Base-by-base conservation (phyloP, 1,140 invertebrate genomes). In the Nilaparvata lugens region DNA sequence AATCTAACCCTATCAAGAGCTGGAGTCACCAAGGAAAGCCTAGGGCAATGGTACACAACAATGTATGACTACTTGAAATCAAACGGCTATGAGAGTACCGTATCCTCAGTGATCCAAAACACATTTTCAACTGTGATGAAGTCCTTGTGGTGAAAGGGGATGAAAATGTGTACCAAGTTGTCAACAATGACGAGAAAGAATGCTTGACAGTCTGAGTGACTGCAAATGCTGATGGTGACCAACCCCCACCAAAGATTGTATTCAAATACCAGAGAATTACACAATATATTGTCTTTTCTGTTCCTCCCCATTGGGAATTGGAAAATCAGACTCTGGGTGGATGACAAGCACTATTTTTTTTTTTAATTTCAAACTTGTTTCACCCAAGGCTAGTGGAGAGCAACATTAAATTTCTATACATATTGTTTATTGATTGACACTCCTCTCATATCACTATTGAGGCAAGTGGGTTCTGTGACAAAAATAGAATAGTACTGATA, bases 341-440 rank as follows among this genome's bases (percentile, higher is more conserved):
- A 28, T 28, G 28, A 28, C 28, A 9, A 28, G 28, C 9, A 55
- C 64, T 18, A 75, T 75, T 63, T 75, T 68, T 63, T 67, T 75
- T 65, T 75, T 72, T 62, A 62, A 73, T 25, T 62, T n/a, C 65
- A 14, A 72, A 75, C 62, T 66, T 71, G 9, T 75, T 75, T 66
- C 9, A 71, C 48, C 72, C 68, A 52, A 74, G 70, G 69, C 25
- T 75, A 3, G 9, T 28, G 28, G 28, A 28, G 28, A 28, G 9
- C 28, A 28, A 28, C 28, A 28, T 28, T 9, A 28, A 28, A 28
- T 28, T 28, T 28, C 28, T 9, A 28, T 3, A 4, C 28, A 28
- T 28, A 28, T 28, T 28, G 28, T 28, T 28, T 28, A 28, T 28
- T 28, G 28, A 28, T 28, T 3, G 28, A 28, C 28, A 28, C 28